These are phyloP conservation scores for Archivesica marissinica DNA, from an alignment of 1,140 invertebrate genomes.

Conservation along the genomic window DNA sequence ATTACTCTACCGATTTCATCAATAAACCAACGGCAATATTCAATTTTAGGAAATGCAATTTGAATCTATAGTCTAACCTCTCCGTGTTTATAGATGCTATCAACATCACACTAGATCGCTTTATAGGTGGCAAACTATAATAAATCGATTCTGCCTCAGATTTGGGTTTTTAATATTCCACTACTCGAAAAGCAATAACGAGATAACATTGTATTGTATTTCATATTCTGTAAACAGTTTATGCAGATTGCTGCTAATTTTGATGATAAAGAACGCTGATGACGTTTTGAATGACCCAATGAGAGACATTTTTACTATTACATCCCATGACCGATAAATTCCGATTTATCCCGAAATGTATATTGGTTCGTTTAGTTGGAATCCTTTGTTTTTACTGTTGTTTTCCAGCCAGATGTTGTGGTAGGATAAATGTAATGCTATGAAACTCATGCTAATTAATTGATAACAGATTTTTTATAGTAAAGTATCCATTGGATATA, in stretches of 20 bases:
- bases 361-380: no score
- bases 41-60: conserved; percentile 58
- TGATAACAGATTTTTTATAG: no score
- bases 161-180: conserved; percentile 32
- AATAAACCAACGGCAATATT: conserved; percentile 40
- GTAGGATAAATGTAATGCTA: no score
- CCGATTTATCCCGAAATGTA: no score
- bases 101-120: not conserved
- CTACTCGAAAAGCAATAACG: conserved; percentile 28
- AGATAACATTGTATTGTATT: conserved; percentile 32
- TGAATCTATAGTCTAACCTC: conserved; percentile 39
- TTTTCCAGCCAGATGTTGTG: no score
- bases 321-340: no score
- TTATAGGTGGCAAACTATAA: not conserved
- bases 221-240: conserved; percentile 45
- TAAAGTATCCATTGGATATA: no score
- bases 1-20: conserved; percentile 28
- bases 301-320: no score
- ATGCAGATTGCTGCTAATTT: conserved; percentile 7
- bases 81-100: conserved; percentile 35
- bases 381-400: no score
- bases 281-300: not conserved
- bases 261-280: conserved; percentile 19
- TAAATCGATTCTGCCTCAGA: conserved; percentile 29
- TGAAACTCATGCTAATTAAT: no score